Evolutionary conservation across 1,140 invertebrate species (phyloP).

Genomic region (Hirudo medicinalis): DNA sequence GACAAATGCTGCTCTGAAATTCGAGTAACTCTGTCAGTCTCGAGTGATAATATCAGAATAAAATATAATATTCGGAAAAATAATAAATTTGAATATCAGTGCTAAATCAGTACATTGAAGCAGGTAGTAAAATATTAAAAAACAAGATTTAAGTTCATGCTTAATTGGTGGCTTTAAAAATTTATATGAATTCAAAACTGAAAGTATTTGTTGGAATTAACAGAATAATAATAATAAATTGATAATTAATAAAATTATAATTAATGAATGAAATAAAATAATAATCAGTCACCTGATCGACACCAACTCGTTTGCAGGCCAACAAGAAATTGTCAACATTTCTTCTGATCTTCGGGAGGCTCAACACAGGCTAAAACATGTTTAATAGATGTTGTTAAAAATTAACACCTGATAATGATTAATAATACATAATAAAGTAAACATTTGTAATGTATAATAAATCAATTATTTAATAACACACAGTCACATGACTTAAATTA

Average conservation of each 20-base stretch:
- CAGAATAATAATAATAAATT: neutral
- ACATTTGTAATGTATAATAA: neutral
- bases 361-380: constrained; percentile 64
- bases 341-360: constrained; percentile 75
- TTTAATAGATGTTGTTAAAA: constrained; percentile 12
- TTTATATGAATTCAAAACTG: neutral
- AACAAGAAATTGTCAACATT: constrained; percentile 92
- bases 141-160: too few species aligned
- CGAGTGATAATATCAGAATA: neutral
- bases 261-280: neutral
- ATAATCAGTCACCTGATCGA: constrained; percentile 65
- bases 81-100: too few species aligned
- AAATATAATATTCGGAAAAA: neutral
- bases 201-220: neutral
- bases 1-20: constrained; percentile 4
- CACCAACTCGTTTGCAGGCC: constrained; percentile 78
- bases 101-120: too few species aligned
- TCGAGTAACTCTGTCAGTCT: neutral
- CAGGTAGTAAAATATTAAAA: too few species aligned
- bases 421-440: neutral
- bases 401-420: too few species aligned
- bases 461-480: neutral
- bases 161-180: neutral
- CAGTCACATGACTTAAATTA: neutral
- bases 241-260: neutral